phyloP scores from a whole-genome alignment of 2,888 invertebrate genomes.

The Andrena bicolor region DNA sequence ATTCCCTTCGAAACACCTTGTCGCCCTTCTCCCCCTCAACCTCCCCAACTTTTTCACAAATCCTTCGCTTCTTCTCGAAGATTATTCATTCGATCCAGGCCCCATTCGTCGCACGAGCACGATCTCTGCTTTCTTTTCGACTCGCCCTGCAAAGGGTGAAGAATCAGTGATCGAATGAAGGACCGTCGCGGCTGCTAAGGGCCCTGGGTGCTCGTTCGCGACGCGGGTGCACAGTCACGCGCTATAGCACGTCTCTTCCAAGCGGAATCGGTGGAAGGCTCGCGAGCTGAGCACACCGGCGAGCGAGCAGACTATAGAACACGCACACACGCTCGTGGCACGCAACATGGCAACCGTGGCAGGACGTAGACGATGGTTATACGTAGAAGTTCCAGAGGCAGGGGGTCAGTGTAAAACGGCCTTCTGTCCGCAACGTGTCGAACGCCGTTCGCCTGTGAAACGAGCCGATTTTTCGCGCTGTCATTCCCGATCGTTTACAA shows the following conservation, averaged over 20 bases:
- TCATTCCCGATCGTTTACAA: slow-evolving; percentile 37
- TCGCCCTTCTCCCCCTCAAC: background rate
- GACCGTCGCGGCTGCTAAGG: too few species aligned
- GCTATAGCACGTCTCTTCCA: background rate
- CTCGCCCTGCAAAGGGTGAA: background rate
- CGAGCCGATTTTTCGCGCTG: slow-evolving; percentile 42
- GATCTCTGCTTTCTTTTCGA: background rate
- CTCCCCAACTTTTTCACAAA: background rate
- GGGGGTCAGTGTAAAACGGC: slow-evolving; percentile 83
- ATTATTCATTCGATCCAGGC: background rate
- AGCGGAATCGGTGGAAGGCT: slow-evolving; percentile 7
- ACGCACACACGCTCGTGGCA: slow-evolving; percentile 24
- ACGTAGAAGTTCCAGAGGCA: slow-evolving; percentile 78
- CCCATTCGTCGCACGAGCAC: background rate
- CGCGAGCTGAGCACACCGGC: background rate
- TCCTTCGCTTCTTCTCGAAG: background rate
- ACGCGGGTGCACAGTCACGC: background rate
- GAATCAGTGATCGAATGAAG: background rate
- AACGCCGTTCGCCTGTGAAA: slow-evolving; percentile 29
- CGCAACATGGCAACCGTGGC: slow-evolving; percentile 67
- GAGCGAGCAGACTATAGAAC: slow-evolving; percentile 16
- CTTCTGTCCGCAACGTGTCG: slow-evolving; percentile 78
- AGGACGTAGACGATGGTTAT: slow-evolving; percentile 69
- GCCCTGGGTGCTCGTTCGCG: too few species aligned
- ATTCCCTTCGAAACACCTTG: background rate